Percentiles rank a stretch among this genome's conserved stretches.
These are phyloP conservation scores for Hippopotamyrus pictus DNA, from an alignment of 2,797 vertebrate species.

Conservation along the genomic window DNA sequence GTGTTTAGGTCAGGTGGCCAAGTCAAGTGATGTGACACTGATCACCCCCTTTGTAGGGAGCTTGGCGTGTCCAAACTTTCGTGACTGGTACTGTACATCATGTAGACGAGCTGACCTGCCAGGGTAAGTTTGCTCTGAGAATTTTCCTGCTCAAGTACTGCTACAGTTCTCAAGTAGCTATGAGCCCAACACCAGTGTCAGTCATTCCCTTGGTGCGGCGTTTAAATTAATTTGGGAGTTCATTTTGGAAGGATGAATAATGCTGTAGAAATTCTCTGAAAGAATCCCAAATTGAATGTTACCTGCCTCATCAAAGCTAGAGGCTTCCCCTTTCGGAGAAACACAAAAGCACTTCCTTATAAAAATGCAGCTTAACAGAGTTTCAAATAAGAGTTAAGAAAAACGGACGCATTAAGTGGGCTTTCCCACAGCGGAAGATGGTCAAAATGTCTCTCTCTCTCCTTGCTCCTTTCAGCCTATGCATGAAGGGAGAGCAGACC, in stretches of 20 bases:
- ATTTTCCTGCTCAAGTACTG: not conserved
- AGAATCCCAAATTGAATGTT: not conserved
- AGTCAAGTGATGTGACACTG: not conserved
- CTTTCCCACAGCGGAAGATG: slow-evolving; percentile 44
- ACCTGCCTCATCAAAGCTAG: not conserved
- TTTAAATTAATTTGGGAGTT: not conserved
- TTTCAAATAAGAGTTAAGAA: slow-evolving; percentile 35
- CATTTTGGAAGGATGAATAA: not conserved
- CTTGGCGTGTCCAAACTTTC: not conserved
- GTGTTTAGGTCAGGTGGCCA: not conserved
- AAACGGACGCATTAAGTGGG: slow-evolving; percentile 53
- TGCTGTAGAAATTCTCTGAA: not conserved
- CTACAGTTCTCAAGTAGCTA: not conserved
- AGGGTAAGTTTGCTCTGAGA: not conserved
- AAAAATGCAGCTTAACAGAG: not conserved
- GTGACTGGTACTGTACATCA: not conserved
- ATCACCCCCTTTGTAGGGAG: not conserved
- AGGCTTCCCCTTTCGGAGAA: not conserved
- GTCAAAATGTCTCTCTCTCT: not conserved
- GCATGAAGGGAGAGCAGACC: slow-evolving; percentile 56
- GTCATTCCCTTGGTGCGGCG: not conserved
- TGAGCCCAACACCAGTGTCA: not conserved
- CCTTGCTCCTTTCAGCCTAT: slow-evolving; percentile 45
- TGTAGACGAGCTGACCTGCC: not conserved
- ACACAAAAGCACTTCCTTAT: not conserved